Evolutionary conservation across 2,797 vertebrate genomes (phyloP).

Genomic region (Sebastes nivosus): DNA sequence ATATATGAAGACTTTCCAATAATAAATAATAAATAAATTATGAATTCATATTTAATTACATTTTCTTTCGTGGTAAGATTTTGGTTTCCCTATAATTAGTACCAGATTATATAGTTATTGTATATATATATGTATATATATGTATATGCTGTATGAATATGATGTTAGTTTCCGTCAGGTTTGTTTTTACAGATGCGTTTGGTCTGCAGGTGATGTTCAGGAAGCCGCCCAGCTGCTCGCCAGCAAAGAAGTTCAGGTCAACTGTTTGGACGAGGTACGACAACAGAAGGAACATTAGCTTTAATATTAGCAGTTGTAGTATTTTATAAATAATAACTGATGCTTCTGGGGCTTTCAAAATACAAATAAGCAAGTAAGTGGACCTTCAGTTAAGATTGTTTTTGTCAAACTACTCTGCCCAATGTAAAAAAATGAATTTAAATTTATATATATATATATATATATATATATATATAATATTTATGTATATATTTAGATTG

Average conservation of each 20-base stretch:
- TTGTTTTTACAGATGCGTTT: neutral
- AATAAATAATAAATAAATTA: neutral
- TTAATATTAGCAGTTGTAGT: neutral
- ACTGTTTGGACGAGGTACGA: slow-evolving; percentile 92
- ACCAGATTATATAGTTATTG: too few relatives aligned
- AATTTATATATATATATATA: too few relatives aligned
- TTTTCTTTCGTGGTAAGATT: neutral
- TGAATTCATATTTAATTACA: neutral
- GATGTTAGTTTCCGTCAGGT: neutral
- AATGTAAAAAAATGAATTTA: too few relatives aligned
- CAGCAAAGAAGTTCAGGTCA: slow-evolving; percentile 84
- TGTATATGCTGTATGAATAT: neutral
- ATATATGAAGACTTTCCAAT: too few relatives aligned
- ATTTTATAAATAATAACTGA: neutral
- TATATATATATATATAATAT: too few relatives aligned
- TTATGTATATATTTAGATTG: neutral
- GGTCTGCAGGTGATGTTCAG: slow-evolving; percentile 79
- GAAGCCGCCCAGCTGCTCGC: slow-evolving; percentile 84
- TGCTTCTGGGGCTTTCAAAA: neutral
- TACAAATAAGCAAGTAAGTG: neutral
- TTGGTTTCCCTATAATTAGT: neutral
- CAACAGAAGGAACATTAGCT: neutral
- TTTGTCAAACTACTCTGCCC: neutral
- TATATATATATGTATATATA: too few relatives aligned
- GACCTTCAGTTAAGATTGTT: neutral